Evolutionary conservation across 2,888 invertebrate genomes (phyloP).

Genomic region (Microplitis manilae): DNA sequence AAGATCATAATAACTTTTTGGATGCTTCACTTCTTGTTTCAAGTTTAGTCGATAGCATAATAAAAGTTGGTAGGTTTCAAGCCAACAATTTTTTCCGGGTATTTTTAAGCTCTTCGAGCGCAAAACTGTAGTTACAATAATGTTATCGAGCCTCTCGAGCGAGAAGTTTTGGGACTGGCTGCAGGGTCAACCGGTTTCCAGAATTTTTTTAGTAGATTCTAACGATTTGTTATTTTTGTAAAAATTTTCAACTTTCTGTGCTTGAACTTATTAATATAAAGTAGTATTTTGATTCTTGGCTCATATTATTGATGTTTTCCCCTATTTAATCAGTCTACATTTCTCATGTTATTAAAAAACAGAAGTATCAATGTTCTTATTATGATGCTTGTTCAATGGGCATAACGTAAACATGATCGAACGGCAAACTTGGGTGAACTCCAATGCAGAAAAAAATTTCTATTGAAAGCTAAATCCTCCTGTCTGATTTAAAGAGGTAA

Average conservation of each 20-base stretch:
- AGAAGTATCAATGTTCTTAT: neutral
- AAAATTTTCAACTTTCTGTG: no score
- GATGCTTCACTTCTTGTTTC: no score
- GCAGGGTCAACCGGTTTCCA: constrained; percentile 24
- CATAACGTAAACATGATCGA: constrained; percentile 11
- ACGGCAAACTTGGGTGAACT: constrained; percentile 28
- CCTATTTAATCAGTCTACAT: neutral
- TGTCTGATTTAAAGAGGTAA: constrained; percentile 27
- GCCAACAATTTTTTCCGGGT: no score
- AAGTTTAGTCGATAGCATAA: no score
- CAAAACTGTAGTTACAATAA: no score
- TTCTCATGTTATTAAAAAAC: neutral
- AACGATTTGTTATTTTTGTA: neutral
- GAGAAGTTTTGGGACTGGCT: neutral
- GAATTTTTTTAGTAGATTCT: constrained; percentile 31
- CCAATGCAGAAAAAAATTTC: constrained; percentile 43
- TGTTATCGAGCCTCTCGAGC: neutral
- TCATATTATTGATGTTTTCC: neutral
- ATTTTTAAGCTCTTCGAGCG: no score
- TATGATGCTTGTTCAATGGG: constrained; percentile 16
- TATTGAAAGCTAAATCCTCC: constrained; percentile 28
- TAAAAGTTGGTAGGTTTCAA: no score
- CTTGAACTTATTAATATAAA: neutral
- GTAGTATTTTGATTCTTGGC: neutral
- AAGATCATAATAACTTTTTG: no score